Conservation (phyloP, 2,888 invertebrate species). For the Ennomos quercinarius region DNA sequence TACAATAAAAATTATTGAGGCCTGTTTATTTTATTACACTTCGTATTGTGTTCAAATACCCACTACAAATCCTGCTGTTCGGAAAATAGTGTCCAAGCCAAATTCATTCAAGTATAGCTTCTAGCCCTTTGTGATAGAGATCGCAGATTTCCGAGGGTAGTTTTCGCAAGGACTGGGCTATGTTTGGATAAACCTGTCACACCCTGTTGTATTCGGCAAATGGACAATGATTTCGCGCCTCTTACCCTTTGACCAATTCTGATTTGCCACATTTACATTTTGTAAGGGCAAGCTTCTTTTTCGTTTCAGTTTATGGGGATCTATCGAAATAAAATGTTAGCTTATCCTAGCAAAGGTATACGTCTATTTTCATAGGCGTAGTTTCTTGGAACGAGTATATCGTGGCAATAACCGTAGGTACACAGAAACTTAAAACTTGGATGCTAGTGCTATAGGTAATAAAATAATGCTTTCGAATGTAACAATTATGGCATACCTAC, state of each 20-base stretch:
- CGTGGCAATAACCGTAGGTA: too few relatives aligned
- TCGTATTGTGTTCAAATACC: constrained; percentile 78
- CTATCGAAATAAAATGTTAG: constrained; percentile 28
- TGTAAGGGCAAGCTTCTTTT: constrained; percentile 44
- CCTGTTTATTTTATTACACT: constrained; percentile 84
- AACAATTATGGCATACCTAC: too few relatives aligned
- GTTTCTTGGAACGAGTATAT: too few relatives aligned
- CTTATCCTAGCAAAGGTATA: neutral
- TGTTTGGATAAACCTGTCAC: constrained; percentile 53
- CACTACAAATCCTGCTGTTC: constrained; percentile 46
- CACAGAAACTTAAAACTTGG: too few relatives aligned
- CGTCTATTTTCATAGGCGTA: too few relatives aligned
- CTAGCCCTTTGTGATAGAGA: constrained; percentile 15
- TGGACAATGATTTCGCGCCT: constrained; percentile 65
- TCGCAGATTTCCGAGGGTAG: constrained; percentile 7
- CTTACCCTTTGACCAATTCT: constrained; percentile 70
- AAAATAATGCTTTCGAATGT: too few relatives aligned
- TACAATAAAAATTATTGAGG: constrained; percentile 84
- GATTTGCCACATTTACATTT: constrained; percentile 64
- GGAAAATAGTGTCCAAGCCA: constrained; percentile 33
- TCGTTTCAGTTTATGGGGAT: constrained; percentile 36
- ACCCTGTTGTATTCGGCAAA: constrained; percentile 60
- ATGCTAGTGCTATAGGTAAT: too few relatives aligned
- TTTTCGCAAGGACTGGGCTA: constrained; percentile 24
- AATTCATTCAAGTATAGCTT: constrained; percentile 39